A percentile compares a stretch with the other conserved stretches of the same genome.
Evolutionary conservation across 2,888 invertebrate genomes (phyloP).

Genomic region (Andrena bicolor): DNA sequence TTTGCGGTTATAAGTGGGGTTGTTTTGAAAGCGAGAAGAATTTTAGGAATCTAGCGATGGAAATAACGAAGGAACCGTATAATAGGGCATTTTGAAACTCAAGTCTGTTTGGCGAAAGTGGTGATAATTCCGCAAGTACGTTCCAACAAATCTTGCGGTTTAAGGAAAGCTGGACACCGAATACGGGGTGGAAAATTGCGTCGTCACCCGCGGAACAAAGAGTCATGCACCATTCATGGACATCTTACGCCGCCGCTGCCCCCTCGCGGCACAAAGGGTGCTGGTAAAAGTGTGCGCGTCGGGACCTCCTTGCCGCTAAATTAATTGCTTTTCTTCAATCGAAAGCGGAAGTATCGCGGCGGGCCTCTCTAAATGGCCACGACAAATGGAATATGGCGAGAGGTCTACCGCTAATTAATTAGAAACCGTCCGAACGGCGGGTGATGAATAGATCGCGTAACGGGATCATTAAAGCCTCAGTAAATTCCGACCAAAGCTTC

Average conservation of each 20-base stretch:
- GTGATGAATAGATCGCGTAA: slow-evolving; percentile 79
- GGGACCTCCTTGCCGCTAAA: slow-evolving; percentile 13
- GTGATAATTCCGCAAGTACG: too few species aligned
- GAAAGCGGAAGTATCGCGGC: slow-evolving; percentile 22
- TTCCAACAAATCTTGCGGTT: too few species aligned
- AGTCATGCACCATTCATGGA: neutral
- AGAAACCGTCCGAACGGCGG: slow-evolving; percentile 72
- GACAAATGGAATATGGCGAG: slow-evolving; percentile 66
- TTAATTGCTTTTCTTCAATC: slow-evolving; percentile 39
- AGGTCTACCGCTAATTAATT: slow-evolving; percentile 78
- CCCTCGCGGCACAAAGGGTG: too few species aligned
- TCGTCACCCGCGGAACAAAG: too few species aligned
- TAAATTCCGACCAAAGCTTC: slow-evolving; percentile 70
- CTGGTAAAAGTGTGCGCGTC: neutral
- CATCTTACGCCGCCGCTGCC: neutral
- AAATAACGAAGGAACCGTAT: too few species aligned
- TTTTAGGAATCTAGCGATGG: too few species aligned
- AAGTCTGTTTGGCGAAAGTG: too few species aligned
- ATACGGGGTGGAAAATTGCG: too few species aligned
- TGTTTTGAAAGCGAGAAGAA: neutral
- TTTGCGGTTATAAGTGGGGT: too few species aligned
- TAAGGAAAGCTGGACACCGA: too few species aligned
- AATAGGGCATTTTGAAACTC: too few species aligned
- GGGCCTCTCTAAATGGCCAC: slow-evolving; percentile 15
- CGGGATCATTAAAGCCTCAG: slow-evolving; percentile 78